These are phyloP conservation scores for Telmatochromis sp. DNA, from an alignment of 2,113 vertebrate genomes.

Conservation along the genomic window DNA sequence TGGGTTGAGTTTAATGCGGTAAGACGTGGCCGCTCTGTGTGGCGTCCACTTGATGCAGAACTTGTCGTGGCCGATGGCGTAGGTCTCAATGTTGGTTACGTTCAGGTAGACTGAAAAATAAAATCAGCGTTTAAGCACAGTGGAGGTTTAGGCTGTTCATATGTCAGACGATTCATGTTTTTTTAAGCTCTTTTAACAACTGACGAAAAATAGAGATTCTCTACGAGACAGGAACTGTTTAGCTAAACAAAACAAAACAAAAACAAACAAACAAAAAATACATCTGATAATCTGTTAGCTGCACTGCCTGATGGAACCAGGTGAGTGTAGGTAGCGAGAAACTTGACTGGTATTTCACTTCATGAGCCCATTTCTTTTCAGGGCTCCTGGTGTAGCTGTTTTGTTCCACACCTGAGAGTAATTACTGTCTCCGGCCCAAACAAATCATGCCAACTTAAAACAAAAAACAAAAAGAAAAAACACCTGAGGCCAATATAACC, in stretches of 20 bases:
- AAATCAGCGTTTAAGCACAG: background rate
- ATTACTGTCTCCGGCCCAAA: background rate
- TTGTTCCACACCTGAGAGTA: background rate
- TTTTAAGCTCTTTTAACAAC: background rate
- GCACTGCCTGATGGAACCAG: background rate
- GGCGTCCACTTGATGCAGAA: constrained; percentile 89
- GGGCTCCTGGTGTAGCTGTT: background rate
- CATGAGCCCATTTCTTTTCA: background rate
- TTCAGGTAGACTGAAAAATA: constrained; percentile 86
- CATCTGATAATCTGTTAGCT: background rate
- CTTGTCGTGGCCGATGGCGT: constrained; percentile 80
- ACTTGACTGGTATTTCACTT: background rate
- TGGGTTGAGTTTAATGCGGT: constrained; percentile 88
- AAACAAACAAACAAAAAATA: background rate
- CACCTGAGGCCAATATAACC: background rate
- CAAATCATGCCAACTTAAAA: background rate
- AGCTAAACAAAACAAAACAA: background rate
- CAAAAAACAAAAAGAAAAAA: fast-evolving
- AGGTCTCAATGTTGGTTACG: constrained; percentile 85
- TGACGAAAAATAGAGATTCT: background rate
- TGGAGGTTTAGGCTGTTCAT: background rate
- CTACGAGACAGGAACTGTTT: background rate
- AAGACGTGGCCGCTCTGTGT: constrained; percentile 88
- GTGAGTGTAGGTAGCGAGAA: background rate
- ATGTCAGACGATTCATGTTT: background rate